These are phyloP conservation scores for Acanthacorydalis orientalis DNA, from an alignment of 2,888 invertebrate genomes.

Conservation along the genomic window DNA sequence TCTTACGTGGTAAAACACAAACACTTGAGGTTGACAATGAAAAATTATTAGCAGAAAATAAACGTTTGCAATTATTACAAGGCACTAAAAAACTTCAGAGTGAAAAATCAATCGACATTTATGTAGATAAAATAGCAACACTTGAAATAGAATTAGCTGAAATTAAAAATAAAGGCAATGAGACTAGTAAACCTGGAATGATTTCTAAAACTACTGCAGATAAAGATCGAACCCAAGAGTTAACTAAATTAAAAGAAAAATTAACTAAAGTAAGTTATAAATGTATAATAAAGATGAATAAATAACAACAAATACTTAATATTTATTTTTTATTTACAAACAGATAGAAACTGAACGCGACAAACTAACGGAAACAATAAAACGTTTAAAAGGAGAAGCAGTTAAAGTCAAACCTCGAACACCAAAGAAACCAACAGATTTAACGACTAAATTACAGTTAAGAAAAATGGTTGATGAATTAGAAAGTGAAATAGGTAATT, in stretches of 20 bases:
- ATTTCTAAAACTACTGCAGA: constrained; percentile 15
- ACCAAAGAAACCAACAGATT: constrained; percentile 57
- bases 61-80: constrained; percentile 43
- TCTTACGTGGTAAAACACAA: constrained; percentile 48
- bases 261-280: background rate
- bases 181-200: constrained; percentile 13
- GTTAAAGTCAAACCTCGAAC: constrained; percentile 48
- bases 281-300: background rate
- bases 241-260: constrained; percentile 26
- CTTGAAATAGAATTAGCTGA: constrained; percentile 45
- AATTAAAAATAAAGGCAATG: constrained; percentile 37
- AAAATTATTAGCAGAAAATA: constrained; percentile 55
- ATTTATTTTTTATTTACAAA: constrained; percentile 9
- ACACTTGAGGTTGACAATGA: constrained; percentile 60
- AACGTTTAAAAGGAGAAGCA: constrained; percentile 45
- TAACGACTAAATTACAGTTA: constrained; percentile 53
- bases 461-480: constrained; percentile 75
- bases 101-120: constrained; percentile 38
- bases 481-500: constrained; percentile 65
- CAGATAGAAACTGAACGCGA: constrained; percentile 47
- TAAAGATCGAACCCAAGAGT: constrained; percentile 33
- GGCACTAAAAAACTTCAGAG: constrained; percentile 33
- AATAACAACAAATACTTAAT: background rate
- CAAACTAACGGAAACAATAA: constrained; percentile 44
- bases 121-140: constrained; percentile 39